Conservation (phyloP, 2,888 invertebrate species). For the Cerastoderma edule region DNA sequence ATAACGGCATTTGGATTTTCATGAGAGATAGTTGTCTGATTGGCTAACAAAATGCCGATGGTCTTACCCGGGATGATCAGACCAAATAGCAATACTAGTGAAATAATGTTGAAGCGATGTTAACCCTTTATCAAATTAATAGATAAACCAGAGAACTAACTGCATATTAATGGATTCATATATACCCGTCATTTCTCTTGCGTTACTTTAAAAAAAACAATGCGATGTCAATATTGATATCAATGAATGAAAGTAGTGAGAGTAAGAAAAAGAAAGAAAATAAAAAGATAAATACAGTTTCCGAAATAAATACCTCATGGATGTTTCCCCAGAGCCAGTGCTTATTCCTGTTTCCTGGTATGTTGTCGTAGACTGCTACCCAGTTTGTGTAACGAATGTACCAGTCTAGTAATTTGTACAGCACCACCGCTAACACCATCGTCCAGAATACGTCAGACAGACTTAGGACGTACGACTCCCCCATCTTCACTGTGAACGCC, state of each 20-base stretch:
- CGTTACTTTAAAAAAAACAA: neutral
- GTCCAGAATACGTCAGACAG: constrained; percentile 2
- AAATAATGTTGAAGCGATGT: too few relatives aligned
- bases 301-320: constrained; percentile 60
- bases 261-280: neutral
- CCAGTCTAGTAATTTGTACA: constrained; percentile 43
- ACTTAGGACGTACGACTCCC: neutral
- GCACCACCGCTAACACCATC: constrained; percentile 17
- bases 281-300: neutral
- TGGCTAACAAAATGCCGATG: too few relatives aligned
- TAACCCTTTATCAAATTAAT: neutral
- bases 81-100: too few relatives aligned
- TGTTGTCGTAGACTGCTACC: constrained; percentile 51
- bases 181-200: neutral
- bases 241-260: neutral
- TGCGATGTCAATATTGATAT: neutral
- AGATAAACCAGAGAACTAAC: neutral
- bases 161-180: neutral
- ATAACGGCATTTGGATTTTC: too few relatives aligned
- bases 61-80: too few relatives aligned
- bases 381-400: constrained; percentile 46
- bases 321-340: constrained; percentile 73
- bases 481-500: neutral
- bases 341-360: constrained; percentile 66
- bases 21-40: too few relatives aligned